A percentile compares a stretch with the other conserved stretches of the same genome.
phyloP scores from a whole-genome alignment of 2,888 invertebrate genomes.

The Torymus tubicola region DNA sequence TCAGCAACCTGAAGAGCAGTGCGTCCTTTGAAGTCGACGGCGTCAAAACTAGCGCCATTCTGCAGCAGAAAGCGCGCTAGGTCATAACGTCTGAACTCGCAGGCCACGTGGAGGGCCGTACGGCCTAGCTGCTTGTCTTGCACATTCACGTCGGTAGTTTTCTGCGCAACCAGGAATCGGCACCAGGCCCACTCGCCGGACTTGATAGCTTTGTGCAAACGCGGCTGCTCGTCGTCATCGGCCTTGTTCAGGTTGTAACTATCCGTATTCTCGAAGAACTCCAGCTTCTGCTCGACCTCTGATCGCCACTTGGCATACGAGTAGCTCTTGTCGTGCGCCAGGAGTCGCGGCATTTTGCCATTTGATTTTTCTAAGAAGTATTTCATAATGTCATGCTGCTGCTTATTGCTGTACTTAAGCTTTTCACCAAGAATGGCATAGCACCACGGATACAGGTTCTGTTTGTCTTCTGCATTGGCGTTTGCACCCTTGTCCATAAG shows the following conservation, averaged over 20 bases:
- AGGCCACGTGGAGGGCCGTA: neutral
- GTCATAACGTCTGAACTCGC: neutral
- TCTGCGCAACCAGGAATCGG: neutral
- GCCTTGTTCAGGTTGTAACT: neutral
- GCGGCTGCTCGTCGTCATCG: neutral
- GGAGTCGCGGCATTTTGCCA: neutral
- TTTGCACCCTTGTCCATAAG: neutral
- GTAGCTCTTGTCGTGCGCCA: neutral
- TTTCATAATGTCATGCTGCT: neutral
- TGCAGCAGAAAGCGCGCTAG: neutral
- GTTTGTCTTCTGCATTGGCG: neutral
- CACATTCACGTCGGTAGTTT: neutral
- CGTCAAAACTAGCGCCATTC: neutral
- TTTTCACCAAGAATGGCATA: conserved; percentile 10
- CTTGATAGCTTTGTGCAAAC: conserved; percentile 2
- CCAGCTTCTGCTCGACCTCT: neutral
- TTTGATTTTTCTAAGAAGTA: neutral
- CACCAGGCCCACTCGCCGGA: neutral
- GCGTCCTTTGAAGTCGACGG: neutral
- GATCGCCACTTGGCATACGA: neutral
- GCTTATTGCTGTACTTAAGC: neutral
- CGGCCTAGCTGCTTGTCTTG: neutral
- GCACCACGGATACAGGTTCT: conserved; percentile 17
- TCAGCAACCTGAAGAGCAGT: neutral
- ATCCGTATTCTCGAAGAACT: neutral